These are phyloP conservation scores for Zosterops hypoxanthus DNA, from an alignment of 2,113 vertebrate species.

Conservation along the genomic window DNA sequence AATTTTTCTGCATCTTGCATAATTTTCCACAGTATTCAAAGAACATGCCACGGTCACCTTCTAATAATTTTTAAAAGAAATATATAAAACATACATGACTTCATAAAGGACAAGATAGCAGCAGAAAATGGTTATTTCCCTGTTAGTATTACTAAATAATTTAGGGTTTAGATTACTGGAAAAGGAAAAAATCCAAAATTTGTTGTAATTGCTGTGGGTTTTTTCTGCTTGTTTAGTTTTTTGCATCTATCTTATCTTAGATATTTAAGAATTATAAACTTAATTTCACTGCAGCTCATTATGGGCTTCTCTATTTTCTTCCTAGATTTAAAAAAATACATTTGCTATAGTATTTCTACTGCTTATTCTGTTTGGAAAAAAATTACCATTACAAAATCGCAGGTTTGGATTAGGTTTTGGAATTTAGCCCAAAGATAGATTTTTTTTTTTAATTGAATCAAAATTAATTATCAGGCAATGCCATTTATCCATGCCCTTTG, in stretches of 20 bases:
- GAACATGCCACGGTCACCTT: background rate
- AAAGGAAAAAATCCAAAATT: background rate
- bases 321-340: background rate
- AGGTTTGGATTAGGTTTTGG: background rate
- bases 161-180: background rate
- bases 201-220: background rate
- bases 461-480: background rate
- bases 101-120: background rate
- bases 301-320: background rate
- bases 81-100: rapidly evolving
- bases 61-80: background rate
- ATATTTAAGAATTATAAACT: background rate
- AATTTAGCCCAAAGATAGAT: background rate
- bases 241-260: background rate
- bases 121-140: background rate
- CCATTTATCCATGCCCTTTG: background rate
- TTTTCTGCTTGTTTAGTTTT: background rate
- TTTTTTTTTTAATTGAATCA: background rate
- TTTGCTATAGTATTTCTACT: background rate
- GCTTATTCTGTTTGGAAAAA: background rate
- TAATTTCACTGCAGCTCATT: background rate
- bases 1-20: background rate
- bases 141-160: background rate
- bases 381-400: background rate
- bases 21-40: background rate